Conservation (phyloP, 2,888 invertebrate genomes). For the Scaptomyza tumidula region DNA sequence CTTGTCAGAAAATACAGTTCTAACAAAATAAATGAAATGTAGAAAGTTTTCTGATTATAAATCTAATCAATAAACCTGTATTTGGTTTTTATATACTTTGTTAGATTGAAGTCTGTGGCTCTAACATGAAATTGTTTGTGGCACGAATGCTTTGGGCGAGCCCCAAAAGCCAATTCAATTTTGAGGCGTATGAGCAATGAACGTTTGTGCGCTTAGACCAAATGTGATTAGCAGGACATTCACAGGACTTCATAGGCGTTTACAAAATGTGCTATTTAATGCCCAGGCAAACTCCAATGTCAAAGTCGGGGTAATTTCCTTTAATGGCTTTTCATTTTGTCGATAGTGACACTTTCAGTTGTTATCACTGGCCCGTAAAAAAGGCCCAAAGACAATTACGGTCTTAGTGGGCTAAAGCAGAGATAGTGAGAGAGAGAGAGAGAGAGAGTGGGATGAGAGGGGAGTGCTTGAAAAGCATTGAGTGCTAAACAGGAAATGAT, state of each 20-base stretch:
- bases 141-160: conserved; percentile 24
- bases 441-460: not conserved
- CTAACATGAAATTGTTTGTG: conserved; percentile 1
- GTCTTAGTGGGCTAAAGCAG: conserved; percentile 14
- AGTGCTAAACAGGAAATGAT: conserved; percentile 79
- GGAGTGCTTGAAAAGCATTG: conserved; percentile 39
- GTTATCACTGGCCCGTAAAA: conserved; percentile 75
- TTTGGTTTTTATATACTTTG: not conserved
- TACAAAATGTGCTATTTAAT: conserved; percentile 68
- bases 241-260: conserved; percentile 24
- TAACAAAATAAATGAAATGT: not conserved
- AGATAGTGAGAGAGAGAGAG: not conserved
- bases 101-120: not conserved
- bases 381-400: conserved; percentile 71
- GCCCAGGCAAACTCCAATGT: conserved; percentile 56
- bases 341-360: conserved; percentile 79
- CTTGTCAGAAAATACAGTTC: too few species aligned
- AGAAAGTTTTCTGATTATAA: not conserved
- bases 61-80: not conserved
- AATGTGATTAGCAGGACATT: conserved; percentile 71
- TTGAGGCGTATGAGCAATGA: conserved; percentile 16
- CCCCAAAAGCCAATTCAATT: conserved; percentile 62
- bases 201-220: not conserved
- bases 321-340: conserved; percentile 79
- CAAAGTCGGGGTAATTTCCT: conserved; percentile 75